Evolutionary conservation across 2,888 invertebrate genomes (phyloP).

Genomic region (Macaria liturata): DNA sequence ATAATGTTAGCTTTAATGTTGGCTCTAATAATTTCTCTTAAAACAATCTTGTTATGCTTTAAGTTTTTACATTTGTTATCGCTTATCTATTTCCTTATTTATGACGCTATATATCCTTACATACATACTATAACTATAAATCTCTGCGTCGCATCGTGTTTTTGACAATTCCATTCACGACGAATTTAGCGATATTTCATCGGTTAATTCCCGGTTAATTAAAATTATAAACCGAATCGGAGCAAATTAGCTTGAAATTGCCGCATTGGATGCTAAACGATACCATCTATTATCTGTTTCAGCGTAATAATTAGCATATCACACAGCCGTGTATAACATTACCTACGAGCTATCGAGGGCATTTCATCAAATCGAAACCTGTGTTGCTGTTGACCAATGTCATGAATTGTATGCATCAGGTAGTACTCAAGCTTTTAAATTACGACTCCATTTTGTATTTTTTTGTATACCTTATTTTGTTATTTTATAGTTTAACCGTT

Average conservation of each 20-base stretch:
- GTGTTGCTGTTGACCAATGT: neutral
- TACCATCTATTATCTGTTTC: constrained; percentile 20
- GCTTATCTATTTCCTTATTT: too few species aligned
- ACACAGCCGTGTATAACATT: constrained; percentile 5
- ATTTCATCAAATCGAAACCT: constrained; percentile 8
- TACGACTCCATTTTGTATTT: too few species aligned
- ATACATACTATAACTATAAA: neutral
- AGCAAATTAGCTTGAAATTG: constrained; percentile 19
- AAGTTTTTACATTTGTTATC: too few species aligned
- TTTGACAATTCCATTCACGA: neutral
- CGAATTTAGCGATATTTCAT: neutral
- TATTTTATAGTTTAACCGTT: too few species aligned
- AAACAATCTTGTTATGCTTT: too few species aligned
- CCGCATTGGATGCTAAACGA: constrained; percentile 13
- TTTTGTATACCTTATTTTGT: too few species aligned
- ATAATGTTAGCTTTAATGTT: too few species aligned
- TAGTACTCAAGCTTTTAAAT: too few species aligned
- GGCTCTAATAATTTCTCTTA: too few species aligned
- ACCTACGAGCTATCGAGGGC: neutral
- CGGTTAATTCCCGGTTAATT: constrained; percentile 1
- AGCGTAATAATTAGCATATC: constrained; percentile 20
- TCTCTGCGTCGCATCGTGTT: neutral
- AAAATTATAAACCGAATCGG: constrained; percentile 7
- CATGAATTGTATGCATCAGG: neutral
- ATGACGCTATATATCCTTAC: too few species aligned